Conservation (phyloP, 1,140 invertebrate genomes). For the Macrobrachium nipponense region DNA sequence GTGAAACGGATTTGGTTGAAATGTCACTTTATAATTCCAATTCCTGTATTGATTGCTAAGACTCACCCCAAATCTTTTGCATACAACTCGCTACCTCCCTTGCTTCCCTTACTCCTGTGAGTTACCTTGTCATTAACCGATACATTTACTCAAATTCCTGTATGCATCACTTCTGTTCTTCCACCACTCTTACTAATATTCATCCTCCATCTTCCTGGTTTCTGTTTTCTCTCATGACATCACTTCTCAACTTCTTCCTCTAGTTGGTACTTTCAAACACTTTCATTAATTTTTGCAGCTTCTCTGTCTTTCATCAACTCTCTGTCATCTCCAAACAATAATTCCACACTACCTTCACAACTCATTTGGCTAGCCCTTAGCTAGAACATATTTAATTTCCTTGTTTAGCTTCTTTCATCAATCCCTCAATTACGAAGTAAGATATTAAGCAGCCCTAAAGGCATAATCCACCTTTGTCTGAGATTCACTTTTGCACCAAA, state of each 20-base stretch:
- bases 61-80: too few species aligned
- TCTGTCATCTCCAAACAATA: neutral
- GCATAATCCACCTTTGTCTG: too few species aligned
- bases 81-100: neutral
- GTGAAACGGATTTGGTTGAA: too few species aligned
- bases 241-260: neutral
- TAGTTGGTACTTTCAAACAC: neutral
- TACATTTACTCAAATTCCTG: neutral
- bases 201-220: neutral
- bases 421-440: too few species aligned
- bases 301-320: neutral
- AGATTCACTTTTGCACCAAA: too few species aligned
- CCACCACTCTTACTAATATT: neutral
- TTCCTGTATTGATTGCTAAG: too few species aligned
- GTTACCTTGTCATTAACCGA: neutral
- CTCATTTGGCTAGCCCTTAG: neutral
- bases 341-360: neutral
- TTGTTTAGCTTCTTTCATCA: too few species aligned
- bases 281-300: neutral
- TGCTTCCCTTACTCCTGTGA: neutral
- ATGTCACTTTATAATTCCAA: too few species aligned
- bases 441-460: too few species aligned
- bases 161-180: neutral
- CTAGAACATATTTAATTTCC: too few species aligned
- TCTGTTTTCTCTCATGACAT: neutral